Conservation (phyloP, 2,113 vertebrate genomes). For the Mesembrinibis cayennensis region DNA sequence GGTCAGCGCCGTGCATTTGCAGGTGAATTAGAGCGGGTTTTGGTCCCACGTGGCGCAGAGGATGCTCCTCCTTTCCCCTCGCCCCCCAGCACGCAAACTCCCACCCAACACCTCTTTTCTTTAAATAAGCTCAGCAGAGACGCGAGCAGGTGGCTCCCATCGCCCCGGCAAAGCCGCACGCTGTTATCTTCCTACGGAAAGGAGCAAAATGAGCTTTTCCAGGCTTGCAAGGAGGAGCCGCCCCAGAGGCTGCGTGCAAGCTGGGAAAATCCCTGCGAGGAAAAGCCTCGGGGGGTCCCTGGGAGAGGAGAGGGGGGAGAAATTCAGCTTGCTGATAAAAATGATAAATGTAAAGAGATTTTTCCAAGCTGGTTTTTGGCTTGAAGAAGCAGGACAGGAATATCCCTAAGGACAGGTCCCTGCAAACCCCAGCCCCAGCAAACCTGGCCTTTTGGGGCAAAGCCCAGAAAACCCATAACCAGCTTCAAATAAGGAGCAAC, state of each 20-base stretch:
- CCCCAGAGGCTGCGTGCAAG: accelerated
- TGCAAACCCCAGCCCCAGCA: not conserved
- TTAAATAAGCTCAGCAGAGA: not conserved
- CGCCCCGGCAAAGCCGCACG: accelerated
- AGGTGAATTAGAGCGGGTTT: not conserved
- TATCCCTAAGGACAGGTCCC: not conserved
- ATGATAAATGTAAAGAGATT: not conserved
- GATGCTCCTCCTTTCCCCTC: not conserved
- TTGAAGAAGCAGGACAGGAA: not conserved
- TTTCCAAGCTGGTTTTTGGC: not conserved
- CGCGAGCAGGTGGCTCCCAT: not conserved
- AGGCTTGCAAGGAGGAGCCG: not conserved
- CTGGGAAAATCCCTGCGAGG: not conserved
- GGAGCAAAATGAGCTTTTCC: not conserved
- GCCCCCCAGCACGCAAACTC: not conserved
- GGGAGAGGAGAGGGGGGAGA: not conserved
- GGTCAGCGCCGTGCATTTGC: not conserved
- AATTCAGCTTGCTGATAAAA: not conserved
- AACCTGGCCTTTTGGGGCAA: not conserved
- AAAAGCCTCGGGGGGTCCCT: not conserved
- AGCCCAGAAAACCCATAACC: not conserved
- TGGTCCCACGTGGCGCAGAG: not conserved
- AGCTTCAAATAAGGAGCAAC: not conserved
- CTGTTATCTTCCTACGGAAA: not conserved
- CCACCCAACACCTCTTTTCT: not conserved